These are phyloP conservation scores for Acridotheres tristis DNA, from an alignment of 2,797 vertebrate genomes.

Conservation along the genomic window DNA sequence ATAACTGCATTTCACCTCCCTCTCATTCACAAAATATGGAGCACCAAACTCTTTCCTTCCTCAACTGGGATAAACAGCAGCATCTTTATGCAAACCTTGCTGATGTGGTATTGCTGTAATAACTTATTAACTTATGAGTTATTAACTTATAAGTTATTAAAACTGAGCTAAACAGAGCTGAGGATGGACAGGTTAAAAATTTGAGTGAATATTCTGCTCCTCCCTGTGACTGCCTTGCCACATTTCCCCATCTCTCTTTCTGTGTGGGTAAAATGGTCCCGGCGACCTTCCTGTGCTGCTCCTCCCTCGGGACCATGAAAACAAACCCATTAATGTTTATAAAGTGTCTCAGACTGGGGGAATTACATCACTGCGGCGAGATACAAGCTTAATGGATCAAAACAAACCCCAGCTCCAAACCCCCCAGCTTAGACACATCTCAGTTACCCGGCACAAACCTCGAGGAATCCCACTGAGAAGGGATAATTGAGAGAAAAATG, in stretches of 20 bases:
- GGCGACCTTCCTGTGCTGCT: not conserved
- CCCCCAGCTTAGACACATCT: not conserved
- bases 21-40: not conserved
- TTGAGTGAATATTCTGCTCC: not conserved
- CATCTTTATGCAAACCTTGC: not conserved
- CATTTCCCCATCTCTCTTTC: not conserved
- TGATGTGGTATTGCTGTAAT: not conserved
- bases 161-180: not conserved
- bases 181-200: not conserved
- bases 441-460: not conserved
- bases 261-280: not conserved
- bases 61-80: accelerated
- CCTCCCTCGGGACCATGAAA: not conserved
- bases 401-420: not conserved
- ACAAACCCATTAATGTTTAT: conserved; percentile 25
- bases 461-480: not conserved
- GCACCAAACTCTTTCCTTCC: not conserved
- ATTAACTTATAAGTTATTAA: not conserved
- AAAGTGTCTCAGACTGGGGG: not conserved
- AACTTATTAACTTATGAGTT: not conserved
- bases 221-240: not conserved
- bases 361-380: not conserved
- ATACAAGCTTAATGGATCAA: conserved; percentile 32
- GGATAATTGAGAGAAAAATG: conserved; percentile 42
- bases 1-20: not conserved